Evolutionary conservation across 2,797 vertebrate genomes (phyloP), one percentile per base, ranked within the genome.

Genomic region (Emydoidea blandingii): DNA sequence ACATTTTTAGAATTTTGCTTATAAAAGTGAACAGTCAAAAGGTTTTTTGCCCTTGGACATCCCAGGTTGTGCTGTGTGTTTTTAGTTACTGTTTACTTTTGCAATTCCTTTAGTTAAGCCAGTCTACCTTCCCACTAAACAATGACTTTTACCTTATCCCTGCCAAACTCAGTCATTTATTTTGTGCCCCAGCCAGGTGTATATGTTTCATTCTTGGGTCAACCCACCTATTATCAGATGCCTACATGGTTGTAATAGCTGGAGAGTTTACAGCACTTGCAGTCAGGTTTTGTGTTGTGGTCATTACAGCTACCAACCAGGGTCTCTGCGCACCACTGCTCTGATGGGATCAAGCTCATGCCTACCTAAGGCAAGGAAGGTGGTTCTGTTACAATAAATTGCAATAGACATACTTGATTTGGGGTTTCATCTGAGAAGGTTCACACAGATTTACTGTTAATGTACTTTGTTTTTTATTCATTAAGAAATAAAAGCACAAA

Each of bases 291-390:
- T 94, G 87, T 90, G 59, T 27, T 95, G 88, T 23, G 34, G 78
- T 47, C 49, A 4, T 57, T 86, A 72, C 85, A 88, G 10, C 89
- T 96, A 91, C 92, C 94, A 95, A 82, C 79, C 23, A 57, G 91
- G 89, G 91, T 88, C 49, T 86, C 92, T 92, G 59, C 9, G 92
- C 89, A 96, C 85, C 93, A 79, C 81, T 87, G 93, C 92, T 76
- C 18, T 0, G 0, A 6, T 54, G 56, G 31, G 16, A 85, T 62
- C 91, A 92, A 95, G 53, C 34, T 59, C 44, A 52, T 47, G 79
- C 79, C 92, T 79, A 91, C 31, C 59, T 31, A 53, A 74, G 84
- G 83, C 44, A 76, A 49, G 83, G 4, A 1, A 3, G 15, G 15
- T 90, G n/a, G 81, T 62, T 57, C 76, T 86, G 79, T 88, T 92